Evolutionary conservation across 2,888 invertebrate genomes (phyloP), one percentile per base, ranked within the genome.

Genomic region (Papilio protenor): DNA sequence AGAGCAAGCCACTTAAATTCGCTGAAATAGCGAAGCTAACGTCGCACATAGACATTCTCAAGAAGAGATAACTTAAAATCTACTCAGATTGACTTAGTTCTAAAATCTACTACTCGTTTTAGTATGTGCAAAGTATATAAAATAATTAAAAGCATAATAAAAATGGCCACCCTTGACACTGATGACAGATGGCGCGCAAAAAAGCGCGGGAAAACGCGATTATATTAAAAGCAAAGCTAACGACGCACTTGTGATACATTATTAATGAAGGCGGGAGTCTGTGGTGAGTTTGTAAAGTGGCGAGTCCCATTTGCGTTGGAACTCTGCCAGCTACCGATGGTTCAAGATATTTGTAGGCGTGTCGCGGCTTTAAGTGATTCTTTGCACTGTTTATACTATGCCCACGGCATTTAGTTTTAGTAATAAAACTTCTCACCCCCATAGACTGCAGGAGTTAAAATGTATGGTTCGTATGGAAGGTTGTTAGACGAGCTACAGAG

Each of bases 251-350:
- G 82, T 82, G 80, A 87, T 88, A 89, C 89, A 90, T 91, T 91
- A 92, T 90, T 90, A 91, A 92, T 89, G 91, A 88, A 84, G 84
- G 83, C 83, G 79, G 86, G 85, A 87, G 84, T 86, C 83, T 84
- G 85, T 84, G 85, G 84, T 85, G 80, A 82, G 75, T 81, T 79
- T 81, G 81, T 81, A 87, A 87, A 88, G 87, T 85, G 86, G 85
- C 86, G 83, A 87, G 87, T 85, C 87, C 89, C 89, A 92, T 91
- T 91, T 89, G 87, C 87, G 87, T 92, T 93, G 93, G 93, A 90
- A 84, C 79, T 27, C 75, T 90, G 93, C 93, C 93, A 92, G 87
- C 80, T 81, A 82, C 82, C 82, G 83, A 81, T 81, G 82, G 83
- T 82, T 84, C 80, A 81, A 84, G 82, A 81, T 83, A 80, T 85